phyloP scores from a whole-genome alignment of 2,888 invertebrate species.

The Geotrupes spiniger region DNA sequence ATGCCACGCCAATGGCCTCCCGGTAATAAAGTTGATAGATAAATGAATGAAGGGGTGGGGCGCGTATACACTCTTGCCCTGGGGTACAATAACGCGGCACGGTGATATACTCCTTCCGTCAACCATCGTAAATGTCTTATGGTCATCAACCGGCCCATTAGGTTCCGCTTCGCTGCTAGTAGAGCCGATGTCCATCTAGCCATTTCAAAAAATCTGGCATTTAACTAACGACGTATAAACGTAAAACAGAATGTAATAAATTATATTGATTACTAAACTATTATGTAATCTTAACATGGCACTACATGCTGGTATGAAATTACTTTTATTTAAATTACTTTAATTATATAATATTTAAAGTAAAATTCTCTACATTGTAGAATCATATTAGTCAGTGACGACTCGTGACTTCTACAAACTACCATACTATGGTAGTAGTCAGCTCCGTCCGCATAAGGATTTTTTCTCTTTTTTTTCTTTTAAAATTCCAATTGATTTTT shows the following conservation, averaged over 20 bases:
- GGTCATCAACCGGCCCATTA: slow-evolving; percentile 44
- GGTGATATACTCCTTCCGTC: slow-evolving; percentile 51
- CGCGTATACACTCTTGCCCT: slow-evolving; percentile 44
- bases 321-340: too few relatives aligned
- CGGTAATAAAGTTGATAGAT: slow-evolving; percentile 48
- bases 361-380: too few relatives aligned
- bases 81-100: slow-evolving; percentile 48
- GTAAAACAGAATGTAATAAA: background rate
- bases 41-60: slow-evolving; percentile 44
- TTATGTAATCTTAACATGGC: too few relatives aligned
- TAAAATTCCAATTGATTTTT: too few relatives aligned
- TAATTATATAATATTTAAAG: too few relatives aligned
- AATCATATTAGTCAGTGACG: too few relatives aligned
- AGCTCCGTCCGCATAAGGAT: too few relatives aligned
- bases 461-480: too few relatives aligned
- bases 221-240: slow-evolving; percentile 10
- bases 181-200: slow-evolving; percentile 18
- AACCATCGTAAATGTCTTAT: slow-evolving; percentile 50
- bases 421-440: too few relatives aligned
- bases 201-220: slow-evolving; percentile 21
- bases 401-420: too few relatives aligned
- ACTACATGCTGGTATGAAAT: too few relatives aligned
- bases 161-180: slow-evolving; percentile 38
- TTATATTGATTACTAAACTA: too few relatives aligned
- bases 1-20: slow-evolving; percentile 47